Conservation (phyloP, 2,888 invertebrate genomes). For the Laothoe populi region DNA sequence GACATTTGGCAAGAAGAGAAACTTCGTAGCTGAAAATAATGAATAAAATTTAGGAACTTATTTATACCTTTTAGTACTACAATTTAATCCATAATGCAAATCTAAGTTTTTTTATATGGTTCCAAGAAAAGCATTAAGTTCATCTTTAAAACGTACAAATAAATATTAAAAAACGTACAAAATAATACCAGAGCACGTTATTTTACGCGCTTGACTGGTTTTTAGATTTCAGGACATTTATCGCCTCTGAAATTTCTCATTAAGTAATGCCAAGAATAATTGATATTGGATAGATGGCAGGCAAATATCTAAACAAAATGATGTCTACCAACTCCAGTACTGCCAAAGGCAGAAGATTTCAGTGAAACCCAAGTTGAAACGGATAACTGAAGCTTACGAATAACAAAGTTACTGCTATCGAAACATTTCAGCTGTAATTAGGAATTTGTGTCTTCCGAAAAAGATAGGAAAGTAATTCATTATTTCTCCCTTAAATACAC, state of each 20-base stretch:
- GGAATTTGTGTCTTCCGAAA: background rate
- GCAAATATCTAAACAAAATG: background rate
- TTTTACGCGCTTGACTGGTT: too few relatives aligned
- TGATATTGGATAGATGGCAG: background rate
- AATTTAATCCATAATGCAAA: too few relatives aligned
- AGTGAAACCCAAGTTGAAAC: background rate
- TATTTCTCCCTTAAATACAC: background rate
- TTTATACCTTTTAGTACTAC: too few relatives aligned
- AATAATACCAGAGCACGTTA: too few relatives aligned
- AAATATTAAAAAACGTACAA: too few relatives aligned
- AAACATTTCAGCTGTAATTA: conserved; percentile 6
- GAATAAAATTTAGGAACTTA: too few relatives aligned
- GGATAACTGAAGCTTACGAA: background rate
- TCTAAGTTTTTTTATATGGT: too few relatives aligned
- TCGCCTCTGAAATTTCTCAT: background rate
- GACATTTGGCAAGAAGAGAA: too few relatives aligned
- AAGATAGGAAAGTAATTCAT: background rate
- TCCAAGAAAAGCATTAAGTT: too few relatives aligned
- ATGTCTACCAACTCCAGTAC: background rate
- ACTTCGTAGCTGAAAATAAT: too few relatives aligned
- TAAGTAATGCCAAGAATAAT: background rate
- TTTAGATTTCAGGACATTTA: too few relatives aligned
- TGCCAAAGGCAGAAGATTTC: background rate
- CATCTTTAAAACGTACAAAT: too few relatives aligned
- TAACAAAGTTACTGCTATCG: background rate